Conservation (phyloP, 2,797 vertebrate species). For the Rhyacichthys aspro region DNA sequence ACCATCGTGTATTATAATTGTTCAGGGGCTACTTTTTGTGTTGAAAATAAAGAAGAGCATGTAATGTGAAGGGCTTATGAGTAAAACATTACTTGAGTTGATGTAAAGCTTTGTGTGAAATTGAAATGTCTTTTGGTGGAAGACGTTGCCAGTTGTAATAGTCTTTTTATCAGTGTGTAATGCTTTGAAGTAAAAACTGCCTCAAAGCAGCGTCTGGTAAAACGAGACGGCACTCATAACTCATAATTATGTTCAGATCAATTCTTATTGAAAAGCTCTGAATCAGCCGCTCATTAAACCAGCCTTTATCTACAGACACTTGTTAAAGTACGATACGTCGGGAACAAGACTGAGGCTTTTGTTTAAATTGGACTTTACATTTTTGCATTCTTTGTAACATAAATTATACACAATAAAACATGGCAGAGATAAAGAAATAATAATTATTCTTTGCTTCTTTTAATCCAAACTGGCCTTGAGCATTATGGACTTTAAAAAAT, state of each 20-base stretch:
- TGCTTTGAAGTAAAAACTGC: constrained; percentile 56
- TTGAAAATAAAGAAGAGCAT: constrained; percentile 1
- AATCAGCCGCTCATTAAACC: constrained; percentile 55
- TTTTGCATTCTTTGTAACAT: background rate
- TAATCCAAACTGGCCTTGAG: background rate
- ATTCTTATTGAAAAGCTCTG: constrained; percentile 50
- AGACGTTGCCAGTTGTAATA: constrained; percentile 36
- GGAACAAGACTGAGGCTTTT: background rate
- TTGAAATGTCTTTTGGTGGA: constrained; percentile 50
- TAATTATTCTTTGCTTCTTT: background rate
- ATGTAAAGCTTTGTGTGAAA: constrained; percentile 55
- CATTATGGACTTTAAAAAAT: too few species aligned
- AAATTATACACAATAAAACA: background rate
- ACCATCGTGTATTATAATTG: too few species aligned
- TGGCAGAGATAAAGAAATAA: too few species aligned
- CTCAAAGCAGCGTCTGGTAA: constrained; percentile 35
- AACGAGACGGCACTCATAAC: constrained; percentile 47
- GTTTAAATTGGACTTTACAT: background rate
- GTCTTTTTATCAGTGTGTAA: constrained; percentile 46
- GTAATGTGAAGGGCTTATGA: constrained; percentile 27
- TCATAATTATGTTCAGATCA: constrained; percentile 62
- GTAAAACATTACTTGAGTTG: constrained; percentile 42
- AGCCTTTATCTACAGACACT: constrained; percentile 22
- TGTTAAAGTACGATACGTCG: constrained; percentile 2
- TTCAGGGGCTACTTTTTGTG: background rate